Evolutionary conservation across 2,113 vertebrate genomes (phyloP), one percentile per base, ranked within the genome.

Genomic region (Orthonyx spaldingii): DNA sequence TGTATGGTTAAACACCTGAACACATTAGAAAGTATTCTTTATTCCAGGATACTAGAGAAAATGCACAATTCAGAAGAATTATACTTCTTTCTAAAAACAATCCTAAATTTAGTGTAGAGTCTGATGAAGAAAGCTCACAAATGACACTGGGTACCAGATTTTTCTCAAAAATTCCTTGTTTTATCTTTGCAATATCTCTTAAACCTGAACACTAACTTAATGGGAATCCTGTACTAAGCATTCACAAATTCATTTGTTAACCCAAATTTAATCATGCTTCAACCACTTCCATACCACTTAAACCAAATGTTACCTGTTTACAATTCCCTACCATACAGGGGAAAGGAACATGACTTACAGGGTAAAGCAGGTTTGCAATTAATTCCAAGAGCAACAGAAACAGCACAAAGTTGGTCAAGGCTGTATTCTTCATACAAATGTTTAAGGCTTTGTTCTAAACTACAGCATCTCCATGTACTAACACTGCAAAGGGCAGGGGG

Each of bases 391-490:
- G 18, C 55, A 79, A 79, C 7, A 80, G 50, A 80, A 69, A 69
- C 1, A 60, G 52, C 33, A 37, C 22, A 4, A 20, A 60, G 14
- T 13, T 72, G 28, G 33, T 27, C 28, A 59, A 30, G 7, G n/a
- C 6, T 1, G 0, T 8, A 14, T 20, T 82, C 44, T 23, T 65
- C 13, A 10, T 1, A 37, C 10, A 56, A 50, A 22, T 4, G 6
- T 16, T 30, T 26, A 32, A 22, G 7, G 11, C 23, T 60, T 46
- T n/a, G 46, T 13, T 56, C 32, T 64, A 1, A 90, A 57, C 14
- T 37, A 26, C 0, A 20, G 5, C 2, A 37, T 50, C 14, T 32
- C 50, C n/a, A 19, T 7, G 49, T 2, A 63, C 8, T 7, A 60
- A 60, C 26, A 15, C 61, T 52, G 28, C 37, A 64, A 79, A 82